Conservation (phyloP, 2,797 vertebrate genomes). For the Argyrosomus regius region DNA sequence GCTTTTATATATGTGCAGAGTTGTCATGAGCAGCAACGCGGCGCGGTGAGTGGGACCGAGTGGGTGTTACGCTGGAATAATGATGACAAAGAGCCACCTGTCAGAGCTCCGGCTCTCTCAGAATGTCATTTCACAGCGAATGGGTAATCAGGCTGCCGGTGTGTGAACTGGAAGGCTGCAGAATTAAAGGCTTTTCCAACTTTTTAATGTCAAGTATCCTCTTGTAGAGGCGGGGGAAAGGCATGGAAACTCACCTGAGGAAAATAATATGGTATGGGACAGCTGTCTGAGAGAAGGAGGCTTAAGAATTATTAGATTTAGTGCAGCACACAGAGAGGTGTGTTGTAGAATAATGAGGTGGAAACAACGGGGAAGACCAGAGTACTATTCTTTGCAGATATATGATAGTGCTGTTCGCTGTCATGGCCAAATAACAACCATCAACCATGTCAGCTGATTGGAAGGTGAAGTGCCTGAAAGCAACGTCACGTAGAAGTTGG, state of each 20-base stretch:
- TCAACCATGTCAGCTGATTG: not conserved
- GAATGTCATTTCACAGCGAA: conserved; percentile 53
- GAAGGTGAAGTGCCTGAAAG: not conserved
- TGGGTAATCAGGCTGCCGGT: conserved; percentile 39
- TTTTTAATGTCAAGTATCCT: conserved; percentile 42
- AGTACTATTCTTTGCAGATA: not conserved
- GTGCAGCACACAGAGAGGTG: conserved; percentile 4
- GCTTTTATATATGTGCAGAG: conserved; percentile 4
- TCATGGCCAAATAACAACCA: not conserved
- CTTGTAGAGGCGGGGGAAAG: not conserved
- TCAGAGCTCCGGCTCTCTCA: conserved; percentile 40
- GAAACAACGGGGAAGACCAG: not conserved
- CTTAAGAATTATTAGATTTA: conserved; percentile 33
- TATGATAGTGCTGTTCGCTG: not conserved
- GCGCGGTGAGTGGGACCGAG: not conserved
- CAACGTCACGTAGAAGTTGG: no score
- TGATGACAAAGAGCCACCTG: conserved; percentile 63
- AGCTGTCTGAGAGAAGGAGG: conserved; percentile 16
- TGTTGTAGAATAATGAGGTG: conserved; percentile 13
- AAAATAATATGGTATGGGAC: conserved; percentile 26
- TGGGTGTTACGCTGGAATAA: conserved; percentile 50
- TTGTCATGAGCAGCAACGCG: conserved; percentile 1
- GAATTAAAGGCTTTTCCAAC: conserved; percentile 34
- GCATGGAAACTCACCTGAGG: conserved; percentile 5
- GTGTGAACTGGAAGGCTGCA: conserved; percentile 34